Conservation (phyloP, 2,113 vertebrate species). For the Callipepla californica region DNA sequence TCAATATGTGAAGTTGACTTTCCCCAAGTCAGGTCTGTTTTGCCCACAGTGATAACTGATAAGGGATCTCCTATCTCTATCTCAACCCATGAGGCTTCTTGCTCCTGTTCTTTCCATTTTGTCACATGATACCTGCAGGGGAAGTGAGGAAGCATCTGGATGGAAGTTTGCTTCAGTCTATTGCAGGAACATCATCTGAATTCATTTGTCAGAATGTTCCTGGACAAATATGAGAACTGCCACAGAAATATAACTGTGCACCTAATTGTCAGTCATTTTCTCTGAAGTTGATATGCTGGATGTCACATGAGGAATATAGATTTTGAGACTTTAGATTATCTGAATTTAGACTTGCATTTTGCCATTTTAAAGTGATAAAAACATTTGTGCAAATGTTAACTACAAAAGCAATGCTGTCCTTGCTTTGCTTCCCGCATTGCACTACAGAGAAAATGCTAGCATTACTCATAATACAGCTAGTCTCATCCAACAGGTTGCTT, state of each 20-base stretch:
- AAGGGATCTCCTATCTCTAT: background rate
- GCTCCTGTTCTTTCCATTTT: background rate
- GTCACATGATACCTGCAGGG: background rate
- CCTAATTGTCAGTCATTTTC: background rate
- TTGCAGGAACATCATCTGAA: background rate
- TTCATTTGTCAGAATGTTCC: background rate
- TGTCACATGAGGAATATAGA: background rate
- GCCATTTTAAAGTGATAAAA: background rate
- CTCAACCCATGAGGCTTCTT: background rate
- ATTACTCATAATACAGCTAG: background rate
- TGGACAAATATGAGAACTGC: background rate
- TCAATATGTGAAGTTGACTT: background rate
- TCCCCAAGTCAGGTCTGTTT: background rate
- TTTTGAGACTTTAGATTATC: background rate
- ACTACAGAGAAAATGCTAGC: background rate
- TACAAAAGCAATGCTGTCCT: background rate
- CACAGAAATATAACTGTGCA: background rate
- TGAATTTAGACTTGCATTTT: background rate
- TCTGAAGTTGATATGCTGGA: background rate
- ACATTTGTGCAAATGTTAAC: background rate
- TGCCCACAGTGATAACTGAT: background rate
- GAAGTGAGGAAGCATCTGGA: rapidly evolving
- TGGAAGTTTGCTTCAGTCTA: background rate
- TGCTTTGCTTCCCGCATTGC: background rate
- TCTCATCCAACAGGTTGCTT: background rate